phyloP scores from a whole-genome alignment of 2,888 invertebrate genomes.

The Julus scandinavius region DNA sequence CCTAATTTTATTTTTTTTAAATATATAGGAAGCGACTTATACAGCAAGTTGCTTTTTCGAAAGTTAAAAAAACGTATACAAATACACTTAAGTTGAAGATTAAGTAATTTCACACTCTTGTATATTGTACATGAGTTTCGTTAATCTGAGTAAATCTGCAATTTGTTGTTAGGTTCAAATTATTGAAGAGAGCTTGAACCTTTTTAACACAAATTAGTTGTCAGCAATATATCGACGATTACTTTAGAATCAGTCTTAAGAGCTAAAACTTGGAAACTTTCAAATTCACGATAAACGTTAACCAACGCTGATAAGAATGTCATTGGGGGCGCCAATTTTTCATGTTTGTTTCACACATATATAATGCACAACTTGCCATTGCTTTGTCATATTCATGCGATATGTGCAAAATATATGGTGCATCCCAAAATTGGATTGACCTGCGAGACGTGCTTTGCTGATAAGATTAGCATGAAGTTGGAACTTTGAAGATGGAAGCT shows the following conservation, averaged over 20 bases:
- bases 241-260: background rate
- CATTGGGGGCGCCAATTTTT: background rate
- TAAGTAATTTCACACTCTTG: too few relatives aligned
- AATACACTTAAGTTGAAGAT: too few relatives aligned
- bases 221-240: background rate
- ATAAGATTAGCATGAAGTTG: slow-evolving; percentile 1
- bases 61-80: too few relatives aligned
- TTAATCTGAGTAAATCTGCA: too few relatives aligned
- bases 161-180: too few relatives aligned
- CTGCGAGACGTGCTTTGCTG: background rate
- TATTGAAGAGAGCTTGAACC: background rate
- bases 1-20: too few relatives aligned
- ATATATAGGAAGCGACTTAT: too few relatives aligned
- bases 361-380: background rate
- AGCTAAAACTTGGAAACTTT: background rate
- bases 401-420: slow-evolving; percentile 15
- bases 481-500: background rate
- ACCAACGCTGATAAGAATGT: slow-evolving; percentile 3
- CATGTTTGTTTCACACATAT: background rate
- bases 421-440: slow-evolving; percentile 17
- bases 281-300: background rate
- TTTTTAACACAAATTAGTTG: background rate
- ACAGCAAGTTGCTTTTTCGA: too few relatives aligned
- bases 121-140: background rate
- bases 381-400: background rate